Evolutionary conservation across 1,140 invertebrate genomes (phyloP), one percentile per base, ranked within the genome.

Genomic region (Temnothorax nylanderi): DNA sequence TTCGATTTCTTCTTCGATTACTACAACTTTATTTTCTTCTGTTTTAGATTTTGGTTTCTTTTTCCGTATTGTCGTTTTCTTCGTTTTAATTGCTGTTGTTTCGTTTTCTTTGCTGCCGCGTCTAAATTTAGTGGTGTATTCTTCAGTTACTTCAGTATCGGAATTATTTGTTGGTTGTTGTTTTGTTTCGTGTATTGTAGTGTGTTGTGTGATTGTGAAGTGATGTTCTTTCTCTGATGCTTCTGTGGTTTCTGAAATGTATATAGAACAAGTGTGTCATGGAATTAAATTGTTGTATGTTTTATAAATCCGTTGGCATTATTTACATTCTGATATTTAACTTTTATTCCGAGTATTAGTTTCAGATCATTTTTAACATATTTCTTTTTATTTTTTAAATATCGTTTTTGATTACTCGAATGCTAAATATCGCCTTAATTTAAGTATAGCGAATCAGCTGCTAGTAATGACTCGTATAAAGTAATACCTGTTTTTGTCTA

Each of bases 161-260:
- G 94, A 94, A 67, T 95, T 94, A 67, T 78, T 87, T 87, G 77
- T 85, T 76, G 85, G 87, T 90, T 92, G 89, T 84, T 92, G 90
- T 93, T 85, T 92, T 86, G 82, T 89, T 87, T 94, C 95, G 93
- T 96, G 95, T 96, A 94, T 95, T 93, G 88, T 94, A 90, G 75
- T 95, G 93, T 94, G 89, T 92, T 90, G 93, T 95, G 93, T 94
- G 82, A 90, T 91, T 93, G 89, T 93, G 90, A 93, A 95, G 93
- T 94, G 76, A 89, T 95, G 93, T 93, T 95, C 93, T 92, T 95
- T 94, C 91, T 94, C 95, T 93, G 88, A 89, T 94, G 90, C 94
- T 94, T 94, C 93, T 94, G 92, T 94, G 60, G 92, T 95, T 95
- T 95, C 95, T 95, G 95, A 95, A 95, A 95, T 94, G 91, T 93